Base-by-base conservation (phyloP, 2,113 vertebrate species). In the Hydrolagus affinis region DNA sequence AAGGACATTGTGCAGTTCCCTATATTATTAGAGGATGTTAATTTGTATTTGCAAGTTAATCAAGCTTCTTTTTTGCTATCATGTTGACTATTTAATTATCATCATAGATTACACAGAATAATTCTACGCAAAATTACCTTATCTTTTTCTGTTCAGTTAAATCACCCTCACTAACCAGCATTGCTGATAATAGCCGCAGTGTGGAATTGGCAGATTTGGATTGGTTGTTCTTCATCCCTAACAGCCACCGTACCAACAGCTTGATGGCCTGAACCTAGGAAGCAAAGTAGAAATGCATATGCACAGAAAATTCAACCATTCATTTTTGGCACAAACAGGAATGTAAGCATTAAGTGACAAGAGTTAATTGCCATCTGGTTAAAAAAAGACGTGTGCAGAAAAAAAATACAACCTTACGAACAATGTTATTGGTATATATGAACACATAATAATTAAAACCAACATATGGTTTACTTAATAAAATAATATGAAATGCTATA, bases 221-320 rank as follows among this genome's bases (percentile, higher is more conserved):
- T 87, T 97, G 97, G 91, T 99, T 99, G 91, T 99, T 99, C 88
- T 97, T 99, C 98, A 99, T 99, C 85, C 98, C 98, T 91, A 99
- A 87, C 87, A 99, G 93, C 97, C 98, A 99, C 70, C 98, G 96
- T 57, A 99, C 97, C 86, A 99, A 85, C 86, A 99, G 94, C 89
- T 99, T 99, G 92, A 99, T 98, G 88, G 97, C 98, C 90, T 99
- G 98, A 87, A 99, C 97, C 97, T 99, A 87, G 15, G 92, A 57
- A 89, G 73, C 85, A 88, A 85, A 75, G 28, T 19, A 66, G 23
- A 83, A 66, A 66, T 83, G 66, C 28, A 21, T 19, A 68, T 64
- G 9, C 28, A 83, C 60, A 68, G 17, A 30, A 30, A 28, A 64
- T 21, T 83, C 66, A 8, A 66, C 28, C 30, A 1, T 56, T 17